Evolutionary conservation across 1,140 invertebrate species (phyloP), one percentile per base, ranked within the genome.

Genomic region (Dendroctonus ponderosae): DNA sequence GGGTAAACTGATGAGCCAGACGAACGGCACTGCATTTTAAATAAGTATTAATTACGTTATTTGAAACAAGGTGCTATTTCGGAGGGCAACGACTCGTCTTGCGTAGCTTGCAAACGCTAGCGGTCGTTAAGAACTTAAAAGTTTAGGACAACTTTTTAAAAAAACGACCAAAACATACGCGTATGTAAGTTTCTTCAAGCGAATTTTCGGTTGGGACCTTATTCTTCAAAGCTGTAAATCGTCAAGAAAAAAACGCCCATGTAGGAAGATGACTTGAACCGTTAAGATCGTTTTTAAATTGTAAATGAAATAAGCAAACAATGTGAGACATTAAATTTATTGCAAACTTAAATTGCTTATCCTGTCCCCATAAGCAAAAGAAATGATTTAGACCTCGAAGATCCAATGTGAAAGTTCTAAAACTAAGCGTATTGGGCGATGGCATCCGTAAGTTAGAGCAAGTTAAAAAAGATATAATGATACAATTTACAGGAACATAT

Each of bases 81-180:
- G 58, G 63, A 73, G 70, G 70, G 62, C 72, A 71, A 67, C 67
- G 72, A 72, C 70, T 56, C 62, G 12, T 52, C 64, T 65, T 65
- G 53, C 62, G 50, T 57, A 65, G 61, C 61, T 63, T 54, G 61
- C 61, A 63, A 58, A 70, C 61, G 63, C 71, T 72, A 72, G 66
- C 62, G 66, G 59, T 71, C 68, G 71, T 69, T 70, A 71, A 69
- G 53, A 58, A 54, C 53, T 65, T 65, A 65, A 65, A 65, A 65
- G 68, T 71, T 73, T 73, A 69, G 71, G 71, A 73, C 71, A 73
- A 73, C 67, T 73, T 73, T 73, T 70, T 57, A 68, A 43, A 66
- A 72, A 73, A 69, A 73, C 51, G 59, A 71, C 15, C 65, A 71
- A 70, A 61, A 68, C 61, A 52, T 41, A 53, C 40, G 41, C 60